Base-by-base conservation (phyloP, 1,140 invertebrate species). In the Homalodisca vitripennis region DNA sequence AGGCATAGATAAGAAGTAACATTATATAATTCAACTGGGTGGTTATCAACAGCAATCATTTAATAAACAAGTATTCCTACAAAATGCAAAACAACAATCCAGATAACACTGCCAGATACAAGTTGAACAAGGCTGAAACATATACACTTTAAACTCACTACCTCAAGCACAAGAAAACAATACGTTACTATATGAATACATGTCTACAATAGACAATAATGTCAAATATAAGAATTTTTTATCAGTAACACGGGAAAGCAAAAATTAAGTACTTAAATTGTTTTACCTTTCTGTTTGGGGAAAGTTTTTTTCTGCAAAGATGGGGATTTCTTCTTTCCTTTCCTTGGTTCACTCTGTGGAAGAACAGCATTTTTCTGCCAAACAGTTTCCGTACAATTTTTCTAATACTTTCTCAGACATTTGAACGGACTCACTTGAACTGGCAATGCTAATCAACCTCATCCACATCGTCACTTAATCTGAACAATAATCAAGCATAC, bases 381-480 rank as follows among this genome's bases (percentile, higher is more conserved):
- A 12, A 32, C 51, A 53, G 24, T 68, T n/a, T 68, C 48, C 51
- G 47, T 68, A 68, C 48, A 68, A 26, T 48, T 57, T 32, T 2
- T 68, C 24, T 13, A 68, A 32, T n/a, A 68, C 13, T 3, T 68
- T 68, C 27, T 68, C 66, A 2, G 66, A 51, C 1, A 53, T 14
- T 2, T 24, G 17, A 3, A 57, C 46, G 17, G 47, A 55, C 17
- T 68, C 51, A 12, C 22, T 6, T 20, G 29, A 64, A n/a, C 30
- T 64, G 2, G 2, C 27, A 2, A 10, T 2, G 34, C 26, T 64
- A 12, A 62, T 3, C 30, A 32, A n/a, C 62, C 2, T 32, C 34
- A 46, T 32, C 10, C 51, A 55, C 62, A 41, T 6, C 30, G 22
- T 32, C 34, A 32, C 34, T 41, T 26, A 34, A 34, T n/a, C 62